Base-by-base conservation (phyloP, 1,140 invertebrate species). In the Diabrotica virgifera region DNA sequence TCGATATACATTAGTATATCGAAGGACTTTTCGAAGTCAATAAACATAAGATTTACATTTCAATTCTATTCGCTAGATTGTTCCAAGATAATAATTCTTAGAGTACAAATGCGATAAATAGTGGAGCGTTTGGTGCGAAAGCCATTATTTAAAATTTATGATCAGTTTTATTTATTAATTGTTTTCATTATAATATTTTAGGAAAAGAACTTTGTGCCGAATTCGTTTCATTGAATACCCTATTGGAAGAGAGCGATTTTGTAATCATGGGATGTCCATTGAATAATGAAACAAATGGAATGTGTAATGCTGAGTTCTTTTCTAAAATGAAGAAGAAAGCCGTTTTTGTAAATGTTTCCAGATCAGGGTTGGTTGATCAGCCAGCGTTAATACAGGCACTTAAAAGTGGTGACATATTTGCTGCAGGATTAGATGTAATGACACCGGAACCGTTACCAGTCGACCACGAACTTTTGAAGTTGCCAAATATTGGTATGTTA, bases 381-480 rank as follows among this genome's bases (percentile, higher is more conserved):
- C 78, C 86, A 51, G 92, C 89, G 8, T 79, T 97, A 36, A 85
- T 90, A 64, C 82, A 88, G 66, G 94, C 93, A 5, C 80, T 97
- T 7, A 82, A 88, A 72, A 85, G 82, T 56, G 84, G 85, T 8
- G 82, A 82, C 57, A 96, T 98, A 55, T 81, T 84, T 74, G 93
- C 88, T 9, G 95, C 95, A 12, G 96, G 95, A 0, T 81, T 98
- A 12, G 96, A 98, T 83, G 96, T 97, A 0, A 97, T 91, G 70
- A 89, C 87, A 35, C 95, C 95, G 0, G 96, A 98, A 80, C 96
- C 95, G 5, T 79, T 98, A n/a, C 92, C 94, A 6, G 73, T 87
- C 0, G 86, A 94, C 74, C 89, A 88, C 82, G 87, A 89, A 52
- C 82, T 98, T 5, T 82, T 94, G 5, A 86, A 84, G 63, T 77